Evolutionary conservation across 1,140 invertebrate species (phyloP).

Genomic region (Drosophila equinoxialis): DNA sequence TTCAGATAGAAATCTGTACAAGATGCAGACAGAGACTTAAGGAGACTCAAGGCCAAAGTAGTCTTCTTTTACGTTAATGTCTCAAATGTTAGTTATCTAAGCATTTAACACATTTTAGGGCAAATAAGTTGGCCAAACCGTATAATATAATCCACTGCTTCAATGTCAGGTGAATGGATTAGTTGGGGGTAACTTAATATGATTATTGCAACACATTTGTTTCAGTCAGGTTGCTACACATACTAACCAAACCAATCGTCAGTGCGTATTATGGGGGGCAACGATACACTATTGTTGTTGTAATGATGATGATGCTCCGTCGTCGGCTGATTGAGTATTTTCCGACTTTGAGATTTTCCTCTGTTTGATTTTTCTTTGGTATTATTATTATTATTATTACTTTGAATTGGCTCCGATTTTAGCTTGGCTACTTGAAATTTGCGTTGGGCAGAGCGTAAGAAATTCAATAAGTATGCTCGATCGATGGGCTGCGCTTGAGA

Average conservation of each 20-base stretch:
- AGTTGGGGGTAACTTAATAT: constrained; percentile 8
- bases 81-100: too few species aligned
- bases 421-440: constrained; percentile 58
- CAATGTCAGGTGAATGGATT: constrained; percentile 42
- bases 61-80: too few species aligned
- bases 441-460: constrained; percentile 61
- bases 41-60: too few species aligned
- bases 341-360: constrained; percentile 20
- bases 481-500: constrained; percentile 52
- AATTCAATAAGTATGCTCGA: constrained; percentile 59
- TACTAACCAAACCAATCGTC: constrained; percentile 82
- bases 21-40: too few species aligned
- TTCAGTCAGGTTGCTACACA: neutral
- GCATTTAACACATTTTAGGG: constrained; percentile 21
- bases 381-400: constrained; percentile 34
- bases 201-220: constrained; percentile 24
- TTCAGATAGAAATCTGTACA: too few species aligned
- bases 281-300: constrained; percentile 32
- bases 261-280: constrained; percentile 52
- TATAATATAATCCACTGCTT: constrained; percentile 35
- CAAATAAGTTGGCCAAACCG: constrained; percentile 38
- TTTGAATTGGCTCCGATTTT: constrained; percentile 23
- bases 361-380: constrained; percentile 51
- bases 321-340: neutral
- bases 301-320: constrained; percentile 12